Base-by-base conservation (phyloP, 1,140 invertebrate species). In the Spodoptera litura region DNA sequence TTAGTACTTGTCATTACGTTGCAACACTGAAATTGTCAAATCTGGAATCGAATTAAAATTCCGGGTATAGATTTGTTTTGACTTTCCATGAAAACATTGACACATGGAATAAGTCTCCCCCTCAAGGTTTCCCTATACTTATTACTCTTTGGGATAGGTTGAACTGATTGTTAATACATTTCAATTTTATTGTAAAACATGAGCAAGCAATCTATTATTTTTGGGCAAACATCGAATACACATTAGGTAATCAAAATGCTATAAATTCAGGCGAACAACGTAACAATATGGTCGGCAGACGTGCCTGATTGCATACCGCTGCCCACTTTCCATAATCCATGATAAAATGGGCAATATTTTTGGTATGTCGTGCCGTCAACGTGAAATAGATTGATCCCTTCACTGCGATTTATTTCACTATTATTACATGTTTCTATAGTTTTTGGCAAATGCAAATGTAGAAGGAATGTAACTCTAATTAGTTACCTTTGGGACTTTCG, bases 321-420 rank as follows among this genome's bases (percentile, higher is more conserved):
- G 64, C 64, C 61, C 20, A 27, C 44, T 68, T 52, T 68, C 64
- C 56, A 76, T 71, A 80, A 78, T 78, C 78, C 61, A 72, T 83
- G 82, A 83, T 88, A 82, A 88, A 68, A 84, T 79, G 78, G 72
- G 56, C 59, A 81, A 84, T 87, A 85, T 84, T 84, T 73, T 68
- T 68, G 12, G n/a, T 51, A 68, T 61, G 56, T 64, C 68, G 25
- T 11, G 74, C 61, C 78, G 81, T 74, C 78, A 77, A 66, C 62
- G 61, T 53, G 56, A 56, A 85, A 88, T 88, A 80, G 87, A 88
- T 88, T 66, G 87, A n/a, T 64, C 61, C 83, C 51, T 79, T 68
- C 79, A 66, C 52, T 83, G 80, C 85, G 85, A 87, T 88, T 88
- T 86, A 88, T 87, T 81, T 81, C 78, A 73, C 78, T 81, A 82